Percentiles rank a stretch among this genome's conserved stretches.
Conservation (phyloP, 2,113 vertebrate species). For the Notarius lentiginosus region DNA sequence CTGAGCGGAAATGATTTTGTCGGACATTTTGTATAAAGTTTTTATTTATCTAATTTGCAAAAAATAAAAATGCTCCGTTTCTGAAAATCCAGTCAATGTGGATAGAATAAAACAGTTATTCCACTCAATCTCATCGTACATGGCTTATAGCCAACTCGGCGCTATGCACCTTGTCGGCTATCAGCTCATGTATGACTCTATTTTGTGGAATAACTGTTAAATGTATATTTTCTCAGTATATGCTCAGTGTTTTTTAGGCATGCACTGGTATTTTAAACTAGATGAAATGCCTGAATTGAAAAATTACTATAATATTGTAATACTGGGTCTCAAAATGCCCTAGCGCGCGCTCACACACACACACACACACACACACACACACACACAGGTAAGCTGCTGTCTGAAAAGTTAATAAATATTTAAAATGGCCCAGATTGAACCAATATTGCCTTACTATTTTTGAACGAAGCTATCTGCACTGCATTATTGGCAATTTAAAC, state of each 20-base stretch:
- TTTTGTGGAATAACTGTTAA: background rate
- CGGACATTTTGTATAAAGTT: too few relatives aligned
- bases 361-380: too few relatives aligned
- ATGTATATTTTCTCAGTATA: background rate
- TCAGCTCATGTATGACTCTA: too few relatives aligned
- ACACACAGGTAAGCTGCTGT: background rate
- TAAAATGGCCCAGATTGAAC: background rate
- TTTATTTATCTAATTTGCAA: too few relatives aligned
- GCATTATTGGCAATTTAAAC: constrained; percentile 9
- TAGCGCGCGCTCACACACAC: background rate
- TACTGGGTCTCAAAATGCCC: background rate
- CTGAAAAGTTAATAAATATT: background rate
- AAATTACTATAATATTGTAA: background rate
- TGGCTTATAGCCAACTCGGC: too few relatives aligned
- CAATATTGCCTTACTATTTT: background rate
- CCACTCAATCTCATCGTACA: too few relatives aligned
- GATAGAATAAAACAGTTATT: too few relatives aligned
- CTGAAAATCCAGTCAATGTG: too few relatives aligned
- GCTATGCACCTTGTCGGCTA: too few relatives aligned
- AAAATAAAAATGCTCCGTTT: too few relatives aligned
- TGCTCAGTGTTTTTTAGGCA: background rate
- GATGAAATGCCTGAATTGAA: background rate
- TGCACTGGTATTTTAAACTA: background rate
- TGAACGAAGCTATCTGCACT: background rate
- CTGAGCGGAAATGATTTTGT: too few relatives aligned